phyloP scores from a whole-genome alignment of 2,888 invertebrate genomes.

The Maniola hyperantus region DNA sequence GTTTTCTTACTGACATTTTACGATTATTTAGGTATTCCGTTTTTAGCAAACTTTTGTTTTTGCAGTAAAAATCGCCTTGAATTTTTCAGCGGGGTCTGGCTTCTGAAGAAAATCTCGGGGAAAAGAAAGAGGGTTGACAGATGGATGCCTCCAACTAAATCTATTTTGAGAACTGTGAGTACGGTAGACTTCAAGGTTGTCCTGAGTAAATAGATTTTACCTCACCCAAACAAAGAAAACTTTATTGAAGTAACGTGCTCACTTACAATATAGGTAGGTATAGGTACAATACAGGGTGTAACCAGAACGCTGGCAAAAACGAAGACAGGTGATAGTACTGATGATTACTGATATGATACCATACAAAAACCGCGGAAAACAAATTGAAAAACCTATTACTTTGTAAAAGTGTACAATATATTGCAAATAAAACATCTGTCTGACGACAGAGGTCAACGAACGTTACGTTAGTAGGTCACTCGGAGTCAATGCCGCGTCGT shows the following conservation, averaged over 20 bases:
- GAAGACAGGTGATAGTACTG: too few species aligned
- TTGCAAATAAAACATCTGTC: too few species aligned
- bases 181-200: conserved; percentile 15
- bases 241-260: background rate
- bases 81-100: conserved; percentile 14
- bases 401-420: too few species aligned
- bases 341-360: too few species aligned
- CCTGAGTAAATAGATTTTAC: background rate
- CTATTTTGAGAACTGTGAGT: conserved; percentile 18
- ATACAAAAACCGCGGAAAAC: too few species aligned
- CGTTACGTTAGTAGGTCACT: too few species aligned
- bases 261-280: too few species aligned
- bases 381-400: too few species aligned
- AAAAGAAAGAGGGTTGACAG: conserved; percentile 26
- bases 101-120: conserved; percentile 4
- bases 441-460: too few species aligned
- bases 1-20: background rate
- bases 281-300: too few species aligned
- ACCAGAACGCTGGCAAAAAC: too few species aligned
- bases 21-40: background rate
- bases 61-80: conserved; percentile 16
- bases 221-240: background rate
- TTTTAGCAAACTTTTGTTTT: conserved; percentile 11
- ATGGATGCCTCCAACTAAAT: conserved; percentile 14
- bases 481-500: too few species aligned